Conservation (phyloP, 2,797 vertebrate genomes). For the Leptodactylus fallax region DNA sequence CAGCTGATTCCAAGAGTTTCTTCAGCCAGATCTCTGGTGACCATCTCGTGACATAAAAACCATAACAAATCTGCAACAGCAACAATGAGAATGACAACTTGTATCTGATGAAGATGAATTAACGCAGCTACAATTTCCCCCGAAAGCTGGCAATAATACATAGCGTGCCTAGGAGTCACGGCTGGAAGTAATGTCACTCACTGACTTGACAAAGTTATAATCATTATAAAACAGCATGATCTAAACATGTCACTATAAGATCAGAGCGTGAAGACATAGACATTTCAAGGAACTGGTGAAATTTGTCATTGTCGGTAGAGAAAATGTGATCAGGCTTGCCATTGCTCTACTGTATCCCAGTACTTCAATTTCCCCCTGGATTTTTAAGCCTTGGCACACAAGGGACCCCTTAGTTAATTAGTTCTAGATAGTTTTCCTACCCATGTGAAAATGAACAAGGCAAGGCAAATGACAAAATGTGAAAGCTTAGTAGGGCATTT, state of each 20-base stretch:
- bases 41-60: too few species aligned
- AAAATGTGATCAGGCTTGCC: constrained; percentile 10
- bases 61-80: too few species aligned
- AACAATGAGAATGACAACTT: background rate
- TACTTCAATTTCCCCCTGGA: constrained; percentile 12
- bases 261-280: background rate
- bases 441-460: constrained; percentile 42
- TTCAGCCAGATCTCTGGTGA: background rate
- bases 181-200: background rate
- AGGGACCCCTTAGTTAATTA: constrained; percentile 48
- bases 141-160: background rate
- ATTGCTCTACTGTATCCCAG: constrained; percentile 5
- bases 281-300: background rate
- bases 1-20: background rate
- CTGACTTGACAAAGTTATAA: background rate
- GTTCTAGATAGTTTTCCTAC: constrained; percentile 20
- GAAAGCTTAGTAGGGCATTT: constrained; percentile 55
- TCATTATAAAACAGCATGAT: background rate
- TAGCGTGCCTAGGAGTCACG: background rate
- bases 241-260: constrained; percentile 5
- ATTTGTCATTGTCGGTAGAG: constrained; percentile 29
- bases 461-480: constrained; percentile 30
- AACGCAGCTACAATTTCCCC: background rate
- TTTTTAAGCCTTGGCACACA: constrained; percentile 2
- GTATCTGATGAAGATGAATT: background rate